Evolutionary conservation across 2,797 vertebrate genomes (phyloP), one percentile per base, ranked within the genome.

Genomic region (Acanthornis magna): DNA sequence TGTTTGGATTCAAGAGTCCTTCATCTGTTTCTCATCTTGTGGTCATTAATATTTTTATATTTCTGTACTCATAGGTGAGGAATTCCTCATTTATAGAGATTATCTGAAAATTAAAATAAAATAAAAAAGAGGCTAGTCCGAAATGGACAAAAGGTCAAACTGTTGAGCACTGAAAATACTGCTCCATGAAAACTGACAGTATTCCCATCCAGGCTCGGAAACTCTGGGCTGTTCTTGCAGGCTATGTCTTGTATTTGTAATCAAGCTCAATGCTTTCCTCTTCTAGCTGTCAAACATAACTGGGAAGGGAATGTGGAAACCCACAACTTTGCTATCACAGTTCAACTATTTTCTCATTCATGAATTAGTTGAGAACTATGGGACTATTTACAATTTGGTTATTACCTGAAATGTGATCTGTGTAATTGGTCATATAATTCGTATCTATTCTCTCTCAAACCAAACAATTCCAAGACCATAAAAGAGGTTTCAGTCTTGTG

Each of bases 361-460:
- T 57, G 26, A 82, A 58, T 66, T 79, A 76, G 74, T 85, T 29
- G 51, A 75, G 72, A 91, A 62, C 57, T 74, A 13, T 65, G 60
- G 72, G 42, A 43, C 68, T 85, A 62, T 83, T 91, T 83, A 65
- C 51, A 58, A 30, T 68, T 85, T 75, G 45, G 18, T 73, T 95
- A 62, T 94, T 91, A 91, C 36, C 63, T 88, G 94, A 91, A 94
- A 95, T 73, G n/a, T 45, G 79, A 93, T 88, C 94, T 7, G 0
- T 66, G 51, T 75, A 88, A 94, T 88, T 93, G 70, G 58, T 84
- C 62, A 3, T 66, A 73, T 82, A 54, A 75, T 85, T 85, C 51
- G 34, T 62, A 88, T 53, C 66, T 93, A 51, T 70, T 62, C 80
- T 86, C 29, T 76, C 58, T 58, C 36, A 78, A 40, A 81, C 47